These are phyloP conservation scores for Sarcophaga subvicina DNA, from an alignment of 2,888 invertebrate genomes.

Conservation along the genomic window DNA sequence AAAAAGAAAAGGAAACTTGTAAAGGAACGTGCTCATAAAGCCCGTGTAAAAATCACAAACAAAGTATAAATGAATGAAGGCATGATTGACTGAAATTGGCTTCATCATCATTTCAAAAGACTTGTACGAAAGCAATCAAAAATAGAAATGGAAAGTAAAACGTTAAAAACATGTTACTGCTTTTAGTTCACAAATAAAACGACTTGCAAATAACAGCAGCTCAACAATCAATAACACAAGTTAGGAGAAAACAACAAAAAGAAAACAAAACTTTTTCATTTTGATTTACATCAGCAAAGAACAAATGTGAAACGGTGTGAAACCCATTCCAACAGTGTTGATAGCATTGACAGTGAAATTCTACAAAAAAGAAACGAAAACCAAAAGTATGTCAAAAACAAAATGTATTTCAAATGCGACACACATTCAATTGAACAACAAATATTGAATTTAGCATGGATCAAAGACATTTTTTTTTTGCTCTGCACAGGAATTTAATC, in stretches of 20 bases:
- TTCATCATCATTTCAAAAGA: conserved; percentile 1
- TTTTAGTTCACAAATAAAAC: neutral
- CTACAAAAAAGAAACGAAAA: too few species aligned
- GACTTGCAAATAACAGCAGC: neutral
- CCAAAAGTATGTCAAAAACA: too few species aligned
- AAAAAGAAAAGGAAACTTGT: neutral
- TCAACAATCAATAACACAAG: conserved; percentile 1
- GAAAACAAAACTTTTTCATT: neutral
- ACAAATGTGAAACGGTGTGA: too few species aligned
- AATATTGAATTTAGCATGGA: too few species aligned
- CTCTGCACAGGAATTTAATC: too few species aligned
- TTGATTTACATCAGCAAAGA: too few species aligned
- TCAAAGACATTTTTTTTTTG: too few species aligned
- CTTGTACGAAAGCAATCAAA: neutral
- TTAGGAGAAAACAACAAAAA: neutral
- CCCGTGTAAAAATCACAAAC: neutral
- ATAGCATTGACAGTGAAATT: too few species aligned
- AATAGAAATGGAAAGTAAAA: too few species aligned
- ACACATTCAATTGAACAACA: too few species aligned
- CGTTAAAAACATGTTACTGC: neutral
- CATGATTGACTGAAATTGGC: neutral
- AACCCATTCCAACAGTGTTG: too few species aligned
- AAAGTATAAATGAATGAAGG: conserved; percentile 4
- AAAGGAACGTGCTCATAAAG: neutral
- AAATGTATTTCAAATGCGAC: too few species aligned